Evolutionary conservation across 2,797 vertebrate genomes (phyloP), one percentile per base, ranked within the genome.

Genomic region (Pseudochirops corinnae): DNA sequence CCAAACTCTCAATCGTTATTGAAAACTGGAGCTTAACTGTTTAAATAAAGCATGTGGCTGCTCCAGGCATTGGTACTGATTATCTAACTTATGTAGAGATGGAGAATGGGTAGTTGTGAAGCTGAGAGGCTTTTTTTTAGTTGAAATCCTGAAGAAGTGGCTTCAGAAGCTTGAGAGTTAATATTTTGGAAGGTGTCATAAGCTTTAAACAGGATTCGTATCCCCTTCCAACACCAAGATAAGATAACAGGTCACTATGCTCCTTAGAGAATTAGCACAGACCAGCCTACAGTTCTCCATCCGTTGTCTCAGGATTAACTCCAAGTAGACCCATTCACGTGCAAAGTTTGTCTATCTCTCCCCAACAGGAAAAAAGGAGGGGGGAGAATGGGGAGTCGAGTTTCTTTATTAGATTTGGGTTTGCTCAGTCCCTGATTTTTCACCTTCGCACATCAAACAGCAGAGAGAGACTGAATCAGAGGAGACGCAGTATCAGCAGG

Each of bases 251-350:
- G n/a, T 62, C 56, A 87, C 46, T 94, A 26, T 50, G 10, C n/a
- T 50, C 53, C 92, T 93, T 55, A 92, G 62, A 94, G 57, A 93
- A 53, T 33, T 39, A 53, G 31, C 60, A 90, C 92, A 94, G 96
- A 55, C 52, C 95, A 94, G 46, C 0, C 92, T 58, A 94, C 31
- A 93, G 3, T 31, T 93, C 46, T 50, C 46, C 29, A 82, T 94
- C 91, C 93, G 97, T 93, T 96, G 90, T 95, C n/a, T 67, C 53
- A 58, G n/a, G 93, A 97, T 98, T 97, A 97, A 33, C 74, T 93
- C 56, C 92, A 62, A 96, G 96, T n/a, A 87, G 57, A 14, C 56
- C 57, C 14, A 93, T 95, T 95, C 33, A 95, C 46, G 21, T 60
- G 67, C 94, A 55, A 14, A 18, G 14, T 93, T 93, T 82, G 12